Conservation (phyloP, 2,888 invertebrate genomes). For the Azorinus chamasolen region DNA sequence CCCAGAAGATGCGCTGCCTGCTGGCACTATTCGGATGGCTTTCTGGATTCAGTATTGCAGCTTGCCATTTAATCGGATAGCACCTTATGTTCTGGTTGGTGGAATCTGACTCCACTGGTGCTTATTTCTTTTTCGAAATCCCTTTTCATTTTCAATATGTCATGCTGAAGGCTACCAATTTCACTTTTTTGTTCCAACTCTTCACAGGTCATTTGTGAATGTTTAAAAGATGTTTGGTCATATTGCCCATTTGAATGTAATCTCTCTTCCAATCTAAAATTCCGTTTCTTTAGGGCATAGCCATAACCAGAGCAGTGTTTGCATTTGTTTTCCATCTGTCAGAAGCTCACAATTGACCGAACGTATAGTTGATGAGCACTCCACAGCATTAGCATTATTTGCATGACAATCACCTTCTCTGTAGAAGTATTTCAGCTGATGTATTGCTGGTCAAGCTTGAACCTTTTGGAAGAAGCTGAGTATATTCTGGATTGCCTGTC, state of each 20-base stretch:
- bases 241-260: neutral
- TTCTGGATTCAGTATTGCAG: neutral
- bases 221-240: slow-evolving; percentile 4
- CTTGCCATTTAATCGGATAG: slow-evolving; percentile 12
- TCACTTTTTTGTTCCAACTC: slow-evolving; percentile 20
- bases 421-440: slow-evolving; percentile 6
- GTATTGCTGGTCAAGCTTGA: slow-evolving; percentile 2
- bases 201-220: no score
- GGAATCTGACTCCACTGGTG: neutral
- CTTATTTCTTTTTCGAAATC: slow-evolving; percentile 5
- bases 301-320: no score
- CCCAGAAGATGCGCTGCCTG: no score
- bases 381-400: neutral
- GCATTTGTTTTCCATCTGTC: no score
- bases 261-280: neutral
- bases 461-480: slow-evolving; percentile 8
- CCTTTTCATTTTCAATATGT: no score
- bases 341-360: no score
- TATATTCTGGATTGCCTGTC: no score
- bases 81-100: slow-evolving; percentile 1
- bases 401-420: slow-evolving; percentile 34
- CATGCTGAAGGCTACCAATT: slow-evolving; percentile 16
- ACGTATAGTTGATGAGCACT: slow-evolving; percentile 28
- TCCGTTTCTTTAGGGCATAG: neutral
- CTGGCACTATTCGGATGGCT: no score